Conservation (phyloP, 2,797 vertebrate genomes). For the Gobionotothen gibberifrons region DNA sequence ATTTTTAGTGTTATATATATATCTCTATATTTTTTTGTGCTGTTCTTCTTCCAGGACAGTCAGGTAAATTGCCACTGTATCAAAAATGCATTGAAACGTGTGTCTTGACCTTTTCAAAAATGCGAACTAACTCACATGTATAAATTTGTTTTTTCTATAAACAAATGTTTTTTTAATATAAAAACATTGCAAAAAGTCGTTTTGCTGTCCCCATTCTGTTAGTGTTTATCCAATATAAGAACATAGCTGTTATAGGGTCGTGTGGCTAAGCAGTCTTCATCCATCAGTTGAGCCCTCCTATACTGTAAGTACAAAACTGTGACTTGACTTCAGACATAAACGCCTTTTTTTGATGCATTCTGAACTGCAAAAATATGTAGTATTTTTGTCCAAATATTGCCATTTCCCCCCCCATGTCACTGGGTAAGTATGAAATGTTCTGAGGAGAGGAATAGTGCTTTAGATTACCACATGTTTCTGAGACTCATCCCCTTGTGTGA, state of each 20-base stretch:
- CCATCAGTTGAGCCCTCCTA: constrained; percentile 94
- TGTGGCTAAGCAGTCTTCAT: constrained; percentile 94
- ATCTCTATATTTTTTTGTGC: constrained; percentile 61
- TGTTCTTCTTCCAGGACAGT: constrained; percentile 85
- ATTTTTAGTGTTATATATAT: constrained; percentile 70
- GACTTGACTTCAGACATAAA: constrained; percentile 75
- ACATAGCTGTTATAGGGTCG: constrained; percentile 93
- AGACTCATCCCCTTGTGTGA: constrained; percentile 62
- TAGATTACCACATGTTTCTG: constrained; percentile 70
- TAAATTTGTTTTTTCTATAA: constrained; percentile 87
- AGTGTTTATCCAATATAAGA: constrained; percentile 93
- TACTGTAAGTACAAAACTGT: constrained; percentile 98
- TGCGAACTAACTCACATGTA: constrained; percentile 83
- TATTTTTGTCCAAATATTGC: constrained; percentile 74
- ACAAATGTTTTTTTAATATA: constrained; percentile 81
- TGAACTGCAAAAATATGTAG: constrained; percentile 72
- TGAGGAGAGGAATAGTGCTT: constrained; percentile 61
- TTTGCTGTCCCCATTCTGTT: constrained; percentile 91
- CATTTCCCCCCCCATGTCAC: constrained; percentile 60
- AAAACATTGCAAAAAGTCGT: constrained; percentile 87
- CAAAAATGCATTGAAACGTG: constrained; percentile 78
- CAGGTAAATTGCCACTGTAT: constrained; percentile 80
- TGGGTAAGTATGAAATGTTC: constrained; percentile 86
- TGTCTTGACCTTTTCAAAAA: constrained; percentile 71
- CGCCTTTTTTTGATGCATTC: constrained; percentile 75